Evolutionary conservation across 2,888 invertebrate genomes (phyloP).

Genomic region (Camptogramma bilineatum): DNA sequence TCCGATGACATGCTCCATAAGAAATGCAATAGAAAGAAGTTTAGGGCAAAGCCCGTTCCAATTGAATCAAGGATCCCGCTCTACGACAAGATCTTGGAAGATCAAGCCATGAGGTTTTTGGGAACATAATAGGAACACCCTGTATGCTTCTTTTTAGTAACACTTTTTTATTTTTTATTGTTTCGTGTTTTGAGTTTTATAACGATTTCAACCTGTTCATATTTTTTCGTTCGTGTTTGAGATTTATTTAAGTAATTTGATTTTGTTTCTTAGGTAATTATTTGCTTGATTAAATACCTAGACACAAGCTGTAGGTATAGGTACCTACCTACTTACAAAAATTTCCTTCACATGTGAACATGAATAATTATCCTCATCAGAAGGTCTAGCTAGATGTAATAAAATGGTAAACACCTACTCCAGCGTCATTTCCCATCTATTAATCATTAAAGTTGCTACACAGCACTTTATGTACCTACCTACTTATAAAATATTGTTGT

Average conservation of each 20-base stretch:
- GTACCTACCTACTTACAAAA: no score
- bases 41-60: slow-evolving; percentile 87
- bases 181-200: background rate
- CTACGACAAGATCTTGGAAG: slow-evolving; percentile 89
- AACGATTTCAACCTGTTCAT: background rate
- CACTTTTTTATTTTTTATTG: slow-evolving; percentile 38
- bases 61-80: slow-evolving; percentile 89
- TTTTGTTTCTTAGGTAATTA: background rate
- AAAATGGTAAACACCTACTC: background rate
- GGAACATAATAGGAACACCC: slow-evolving; percentile 43
- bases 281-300: no score
- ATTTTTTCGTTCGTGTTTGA: background rate
- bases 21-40: slow-evolving; percentile 81
- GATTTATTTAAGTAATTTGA: background rate
- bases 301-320: no score
- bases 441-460: slow-evolving; percentile 3
- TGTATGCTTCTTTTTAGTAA: slow-evolving; percentile 64
- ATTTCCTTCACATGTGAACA: no score
- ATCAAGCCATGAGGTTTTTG: slow-evolving; percentile 88
- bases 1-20: slow-evolving; percentile 78
- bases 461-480: background rate
- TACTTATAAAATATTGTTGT: background rate
- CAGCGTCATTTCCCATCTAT: slow-evolving; percentile 20
- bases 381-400: background rate
- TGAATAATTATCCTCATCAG: slow-evolving; percentile 3